These are phyloP conservation scores for Gouania willdenowi DNA, from an alignment of 2,797 vertebrate species.

Conservation along the genomic window DNA sequence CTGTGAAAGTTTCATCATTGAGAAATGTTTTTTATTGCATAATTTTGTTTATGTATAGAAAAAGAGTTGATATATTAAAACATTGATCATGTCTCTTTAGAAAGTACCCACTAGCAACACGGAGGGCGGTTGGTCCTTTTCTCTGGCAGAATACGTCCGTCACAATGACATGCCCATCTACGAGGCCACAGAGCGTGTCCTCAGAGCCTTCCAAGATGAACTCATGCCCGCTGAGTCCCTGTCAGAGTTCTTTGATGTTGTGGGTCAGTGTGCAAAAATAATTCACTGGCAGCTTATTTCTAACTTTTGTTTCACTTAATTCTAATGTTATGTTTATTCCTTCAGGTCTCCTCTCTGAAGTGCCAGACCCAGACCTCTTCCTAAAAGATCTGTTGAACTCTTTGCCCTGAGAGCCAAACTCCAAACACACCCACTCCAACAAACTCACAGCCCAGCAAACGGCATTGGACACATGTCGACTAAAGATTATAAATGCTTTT, in stretches of 20 bases:
- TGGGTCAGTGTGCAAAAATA: constrained; percentile 77
- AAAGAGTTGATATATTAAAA: no score
- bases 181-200: constrained; percentile 91
- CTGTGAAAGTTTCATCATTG: no score
- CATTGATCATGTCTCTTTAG: constrained; percentile 26
- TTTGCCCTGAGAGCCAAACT: constrained; percentile 82
- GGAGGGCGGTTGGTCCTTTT: constrained; percentile 99
- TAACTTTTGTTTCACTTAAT: background rate
- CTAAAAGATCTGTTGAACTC: constrained; percentile 93
- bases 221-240: constrained; percentile 97
- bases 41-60: no score
- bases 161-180: constrained; percentile 99
- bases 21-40: no score
- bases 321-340: constrained; percentile 9
- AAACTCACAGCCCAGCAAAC: constrained; percentile 25
- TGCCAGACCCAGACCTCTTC: constrained; percentile 89
- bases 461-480: constrained; percentile 50
- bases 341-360: constrained; percentile 90
- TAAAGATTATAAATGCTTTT: constrained; percentile 22
- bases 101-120: constrained; percentile 98
- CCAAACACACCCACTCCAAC: constrained; percentile 10
- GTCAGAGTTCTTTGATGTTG: constrained; percentile 91
- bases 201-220: constrained; percentile 97
- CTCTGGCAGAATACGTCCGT: constrained; percentile 94
- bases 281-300: no score